Conservation (phyloP, 2,113 vertebrate genomes). For the Oreocharis arfaki region DNA sequence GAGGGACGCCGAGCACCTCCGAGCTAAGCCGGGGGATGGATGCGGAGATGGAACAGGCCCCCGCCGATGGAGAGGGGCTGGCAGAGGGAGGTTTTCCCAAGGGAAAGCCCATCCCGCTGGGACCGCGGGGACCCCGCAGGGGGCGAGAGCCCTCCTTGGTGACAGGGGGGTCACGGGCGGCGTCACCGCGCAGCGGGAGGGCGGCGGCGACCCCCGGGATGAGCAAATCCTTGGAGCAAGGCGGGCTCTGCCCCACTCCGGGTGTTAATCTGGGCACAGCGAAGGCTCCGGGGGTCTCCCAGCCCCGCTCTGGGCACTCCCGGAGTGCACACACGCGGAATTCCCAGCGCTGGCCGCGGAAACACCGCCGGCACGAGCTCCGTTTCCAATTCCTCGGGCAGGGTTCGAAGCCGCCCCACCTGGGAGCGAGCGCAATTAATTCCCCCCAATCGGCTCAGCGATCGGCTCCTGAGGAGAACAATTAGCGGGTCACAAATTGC, state of each 20-base stretch:
- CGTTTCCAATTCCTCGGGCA: neutral
- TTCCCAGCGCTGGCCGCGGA: neutral
- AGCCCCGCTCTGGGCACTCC: neutral
- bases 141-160: too few species aligned
- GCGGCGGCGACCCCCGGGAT: too few species aligned
- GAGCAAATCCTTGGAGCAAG: neutral
- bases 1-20: too few species aligned
- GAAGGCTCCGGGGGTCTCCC: neutral
- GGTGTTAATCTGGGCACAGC: neutral
- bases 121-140: too few species aligned
- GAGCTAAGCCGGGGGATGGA: too few species aligned
- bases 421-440: constrained; percentile 68
- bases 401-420: constrained; percentile 54
- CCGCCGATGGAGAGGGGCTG: too few species aligned
- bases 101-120: too few species aligned
- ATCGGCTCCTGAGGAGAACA: constrained; percentile 67
- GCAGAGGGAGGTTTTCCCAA: too few species aligned
- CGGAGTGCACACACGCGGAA: fast-evolving
- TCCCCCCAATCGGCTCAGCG: constrained; percentile 55
- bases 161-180: too few species aligned
- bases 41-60: too few species aligned
- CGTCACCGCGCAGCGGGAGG: too few species aligned
- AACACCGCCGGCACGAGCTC: neutral
- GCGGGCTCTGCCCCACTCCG: neutral
- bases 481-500: constrained; percentile 72